phyloP scores from a whole-genome alignment of 2,888 invertebrate species.

The Dryobotodes eremita region DNA sequence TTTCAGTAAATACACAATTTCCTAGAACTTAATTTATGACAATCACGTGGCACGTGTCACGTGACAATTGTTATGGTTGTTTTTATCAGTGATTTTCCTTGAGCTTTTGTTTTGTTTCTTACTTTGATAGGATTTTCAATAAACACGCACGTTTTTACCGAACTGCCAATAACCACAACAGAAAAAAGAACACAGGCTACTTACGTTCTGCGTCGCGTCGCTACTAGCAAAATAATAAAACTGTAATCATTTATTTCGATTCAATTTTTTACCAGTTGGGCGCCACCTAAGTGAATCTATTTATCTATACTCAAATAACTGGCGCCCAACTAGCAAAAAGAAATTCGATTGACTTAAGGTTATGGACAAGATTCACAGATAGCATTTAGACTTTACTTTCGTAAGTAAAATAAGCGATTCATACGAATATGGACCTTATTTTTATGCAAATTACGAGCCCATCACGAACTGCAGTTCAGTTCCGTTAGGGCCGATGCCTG shows the following conservation, averaged over 20 bases:
- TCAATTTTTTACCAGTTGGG: conserved; percentile 15
- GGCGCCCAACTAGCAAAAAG: background rate
- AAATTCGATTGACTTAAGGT: background rate
- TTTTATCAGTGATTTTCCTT: conserved; percentile 20
- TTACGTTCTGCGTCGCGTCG: background rate
- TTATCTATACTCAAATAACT: background rate
- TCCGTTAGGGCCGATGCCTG: too few species aligned
- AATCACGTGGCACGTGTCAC: conserved; percentile 22
- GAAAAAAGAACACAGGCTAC: background rate
- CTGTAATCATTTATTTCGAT: background rate
- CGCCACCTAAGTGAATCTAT: conserved; percentile 9
- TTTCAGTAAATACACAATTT: conserved; percentile 37
- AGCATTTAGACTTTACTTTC: background rate
- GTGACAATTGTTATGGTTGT: conserved; percentile 25
- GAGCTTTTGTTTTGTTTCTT: conserved; percentile 15
- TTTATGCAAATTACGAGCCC: background rate
- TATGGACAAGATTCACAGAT: background rate
- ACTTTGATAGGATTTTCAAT: conserved; percentile 38
- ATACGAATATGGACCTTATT: background rate
- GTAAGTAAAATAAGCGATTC: too few species aligned
- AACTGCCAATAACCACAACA: background rate
- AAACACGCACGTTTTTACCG: conserved; percentile 30
- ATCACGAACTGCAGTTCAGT: background rate
- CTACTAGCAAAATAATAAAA: conserved; percentile 16
- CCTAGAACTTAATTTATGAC: conserved; percentile 31